phyloP scores from a whole-genome alignment of 2,797 vertebrate genomes.

The Microchirus variegatus region DNA sequence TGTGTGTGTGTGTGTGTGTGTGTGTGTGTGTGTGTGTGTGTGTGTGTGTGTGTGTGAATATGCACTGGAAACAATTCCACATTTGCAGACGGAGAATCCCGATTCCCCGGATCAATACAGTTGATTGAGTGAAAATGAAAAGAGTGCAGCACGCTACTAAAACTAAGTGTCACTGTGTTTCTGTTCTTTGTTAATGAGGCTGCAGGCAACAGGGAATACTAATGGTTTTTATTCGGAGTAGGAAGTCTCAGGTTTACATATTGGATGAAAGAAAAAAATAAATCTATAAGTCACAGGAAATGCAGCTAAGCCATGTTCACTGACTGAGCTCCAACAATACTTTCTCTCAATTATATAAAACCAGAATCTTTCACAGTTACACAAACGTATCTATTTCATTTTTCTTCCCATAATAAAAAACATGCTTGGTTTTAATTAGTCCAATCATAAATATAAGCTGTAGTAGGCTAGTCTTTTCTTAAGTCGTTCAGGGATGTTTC shows the following conservation, averaged over 20 bases:
- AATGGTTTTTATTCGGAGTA: constrained; percentile 25
- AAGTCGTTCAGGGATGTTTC: too few relatives aligned
- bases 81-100: constrained; percentile 20
- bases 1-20: constrained; percentile 2
- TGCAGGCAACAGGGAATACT: constrained; percentile 28
- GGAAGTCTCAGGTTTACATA: constrained; percentile 1
- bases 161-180: constrained; percentile 37
- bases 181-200: constrained; percentile 43
- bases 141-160: constrained; percentile 47
- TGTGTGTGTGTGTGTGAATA: constrained; percentile 24
- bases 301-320: too few relatives aligned
- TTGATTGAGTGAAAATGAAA: constrained; percentile 68
- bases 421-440: too few relatives aligned
- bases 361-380: too few relatives aligned
- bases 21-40: constrained; percentile 16
- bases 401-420: too few relatives aligned
- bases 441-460: too few relatives aligned
- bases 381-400: too few relatives aligned
- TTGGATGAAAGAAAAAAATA: background rate
- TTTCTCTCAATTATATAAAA: too few relatives aligned
- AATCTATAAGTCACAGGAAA: too few relatives aligned
- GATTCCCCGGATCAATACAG: constrained; percentile 57
- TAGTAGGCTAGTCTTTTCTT: too few relatives aligned
- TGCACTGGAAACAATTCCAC: constrained; percentile 23
- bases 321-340: too few relatives aligned